These are phyloP conservation scores for Chaetogeoica ovagalla DNA, from an alignment of 2,888 invertebrate species.

Conservation along the genomic window DNA sequence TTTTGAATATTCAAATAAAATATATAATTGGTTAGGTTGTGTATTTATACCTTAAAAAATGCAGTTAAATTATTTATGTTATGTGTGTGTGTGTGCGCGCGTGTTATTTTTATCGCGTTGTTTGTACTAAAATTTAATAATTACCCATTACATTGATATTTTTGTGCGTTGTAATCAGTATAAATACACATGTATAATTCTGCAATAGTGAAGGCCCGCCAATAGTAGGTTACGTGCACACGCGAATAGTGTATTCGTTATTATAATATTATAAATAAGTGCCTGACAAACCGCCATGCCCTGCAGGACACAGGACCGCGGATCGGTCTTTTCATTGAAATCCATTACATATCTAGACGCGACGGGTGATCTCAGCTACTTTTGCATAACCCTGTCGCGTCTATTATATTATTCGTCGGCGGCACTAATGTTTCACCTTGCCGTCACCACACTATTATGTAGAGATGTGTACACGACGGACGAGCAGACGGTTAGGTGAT, in stretches of 20 bases:
- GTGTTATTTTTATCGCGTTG: neutral
- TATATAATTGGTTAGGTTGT: too few relatives aligned
- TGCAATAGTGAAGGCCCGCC: constrained; percentile 13
- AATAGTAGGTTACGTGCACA: too few relatives aligned
- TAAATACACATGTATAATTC: neutral
- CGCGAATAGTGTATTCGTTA: too few relatives aligned
- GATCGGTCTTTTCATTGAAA: constrained; percentile 28
- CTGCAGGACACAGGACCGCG: constrained; percentile 7
- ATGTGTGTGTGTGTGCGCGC: neutral
- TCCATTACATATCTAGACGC: constrained; percentile 9
- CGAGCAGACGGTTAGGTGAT: too few relatives aligned
- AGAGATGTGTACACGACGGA: too few relatives aligned
- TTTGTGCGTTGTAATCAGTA: too few relatives aligned
- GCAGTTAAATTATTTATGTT: too few relatives aligned
- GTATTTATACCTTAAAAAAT: too few relatives aligned
- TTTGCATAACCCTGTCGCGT: constrained; percentile 38
- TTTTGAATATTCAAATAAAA: too few relatives aligned
- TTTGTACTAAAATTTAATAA: too few relatives aligned
- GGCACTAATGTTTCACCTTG: constrained; percentile 22
- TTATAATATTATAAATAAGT: too few relatives aligned
- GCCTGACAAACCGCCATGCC: neutral
- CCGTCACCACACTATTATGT: neutral
- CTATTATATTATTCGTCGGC: neutral
- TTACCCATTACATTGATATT: too few relatives aligned
- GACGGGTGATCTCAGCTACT: constrained; percentile 28